Base-by-base conservation (phyloP, 2,797 vertebrate species). In the Furcifer pardalis region DNA sequence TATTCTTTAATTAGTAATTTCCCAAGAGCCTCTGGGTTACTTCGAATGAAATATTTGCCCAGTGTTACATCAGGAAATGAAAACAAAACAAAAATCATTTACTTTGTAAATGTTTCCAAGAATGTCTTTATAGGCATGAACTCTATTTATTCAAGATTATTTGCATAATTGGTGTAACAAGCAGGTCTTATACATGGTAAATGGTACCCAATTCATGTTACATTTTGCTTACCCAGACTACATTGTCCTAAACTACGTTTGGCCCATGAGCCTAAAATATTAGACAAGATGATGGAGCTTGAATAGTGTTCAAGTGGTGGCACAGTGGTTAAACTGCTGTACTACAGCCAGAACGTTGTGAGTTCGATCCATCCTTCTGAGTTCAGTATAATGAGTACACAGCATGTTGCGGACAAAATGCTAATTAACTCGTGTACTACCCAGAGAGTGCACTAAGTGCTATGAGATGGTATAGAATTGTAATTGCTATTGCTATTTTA, bases 1-100 rank as follows among this genome's bases (percentile, higher is more conserved):
- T 40, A 49, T 78, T 71, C 75, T 80, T 77, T 30, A 82, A 73
- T 65, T 85, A 83, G 62, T 77, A 13, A 65, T 63, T 46, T 10
- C 56, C 65, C 25, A 46, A 56, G 68, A 40, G 49, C n/a, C 42
- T 77, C 30, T 12, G 65, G 74, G 30, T 76, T 21, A 69, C 37
- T 77, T 78, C 25, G 37, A 13, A 71, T 69, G n/a, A 71, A 46
- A 84, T 77, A 19, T 37, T 46, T 56, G 35, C 62, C 30, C 2
- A 66, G 35, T n/a, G 46, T 60, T 77, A 77, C 23, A 35, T 84
- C 44, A 65, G 6, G 35, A 23, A 59, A 81, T 25, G 23, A 46
- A 73, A 19, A 23, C 2, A 72, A 72, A 72, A 44, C 9, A 35
- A 49, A 88, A 71, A 56, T 69, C 74, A 66, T 30, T 25, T 32